A percentile compares a stretch with the other conserved stretches of the same genome.
Evolutionary conservation across 2,888 invertebrate species (phyloP).

Genomic region (Anaspis maculata): DNA sequence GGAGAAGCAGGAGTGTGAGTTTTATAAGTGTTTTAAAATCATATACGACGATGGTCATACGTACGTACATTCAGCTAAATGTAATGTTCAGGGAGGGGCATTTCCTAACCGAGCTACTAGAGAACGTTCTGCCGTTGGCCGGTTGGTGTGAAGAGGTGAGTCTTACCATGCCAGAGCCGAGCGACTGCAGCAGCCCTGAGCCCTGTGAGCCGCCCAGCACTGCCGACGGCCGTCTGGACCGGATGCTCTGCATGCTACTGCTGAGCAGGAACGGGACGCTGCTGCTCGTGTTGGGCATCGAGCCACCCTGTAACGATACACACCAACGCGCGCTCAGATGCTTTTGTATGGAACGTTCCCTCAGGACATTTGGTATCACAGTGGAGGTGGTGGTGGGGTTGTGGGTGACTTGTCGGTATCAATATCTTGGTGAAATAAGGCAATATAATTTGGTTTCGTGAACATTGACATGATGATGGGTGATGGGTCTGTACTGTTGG

Average conservation of each 20-base stretch:
- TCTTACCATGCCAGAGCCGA: constrained; percentile 93
- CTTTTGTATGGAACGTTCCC: no score
- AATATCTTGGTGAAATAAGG: no score
- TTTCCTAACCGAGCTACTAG: constrained; percentile 58
- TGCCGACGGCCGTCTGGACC: constrained; percentile 66
- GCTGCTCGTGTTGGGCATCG: constrained; percentile 84
- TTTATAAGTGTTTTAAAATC: constrained; percentile 16
- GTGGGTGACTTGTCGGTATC: no score
- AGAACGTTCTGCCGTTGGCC: constrained; percentile 46
- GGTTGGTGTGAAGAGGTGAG: constrained; percentile 54
- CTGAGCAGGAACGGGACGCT: constrained; percentile 80
- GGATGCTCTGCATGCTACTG: constrained; percentile 68
- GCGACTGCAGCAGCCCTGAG: constrained; percentile 71
- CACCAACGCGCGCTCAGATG: no score
- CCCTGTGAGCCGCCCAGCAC: constrained; percentile 65
- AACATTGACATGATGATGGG: no score
- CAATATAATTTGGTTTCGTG: no score
- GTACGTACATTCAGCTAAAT: constrained; percentile 50
- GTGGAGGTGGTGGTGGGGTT: no score
- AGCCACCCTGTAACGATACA: constrained; percentile 61
- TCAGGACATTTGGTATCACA: no score
- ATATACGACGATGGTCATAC: constrained; percentile 17
- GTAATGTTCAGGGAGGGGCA: constrained; percentile 70
- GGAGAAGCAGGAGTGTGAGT: constrained; percentile 34
- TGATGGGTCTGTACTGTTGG: no score